A percentile compares a stretch with the other conserved stretches of the same genome.
Evolutionary conservation across 2,797 vertebrate genomes (phyloP).

Genomic region (Ambastaia sidthimunki): DNA sequence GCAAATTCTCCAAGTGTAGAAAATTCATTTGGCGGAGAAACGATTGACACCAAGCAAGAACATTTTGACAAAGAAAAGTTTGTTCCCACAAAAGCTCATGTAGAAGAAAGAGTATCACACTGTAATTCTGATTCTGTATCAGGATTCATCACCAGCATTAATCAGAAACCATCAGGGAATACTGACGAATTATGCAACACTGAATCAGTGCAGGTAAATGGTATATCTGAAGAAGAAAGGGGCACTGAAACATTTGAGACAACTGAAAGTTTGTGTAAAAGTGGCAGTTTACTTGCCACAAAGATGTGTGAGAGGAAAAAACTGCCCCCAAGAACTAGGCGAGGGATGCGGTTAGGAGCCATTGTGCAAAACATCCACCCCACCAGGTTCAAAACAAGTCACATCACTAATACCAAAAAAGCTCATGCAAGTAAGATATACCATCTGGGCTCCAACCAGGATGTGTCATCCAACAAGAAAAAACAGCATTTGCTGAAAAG

Average conservation of each 20-base stretch:
- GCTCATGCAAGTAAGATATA: conserved; percentile 28
- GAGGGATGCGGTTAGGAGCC: conserved; percentile 76
- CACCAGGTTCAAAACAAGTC: conserved; percentile 68
- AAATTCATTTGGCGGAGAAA: conserved; percentile 53
- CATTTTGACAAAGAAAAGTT: conserved; percentile 44
- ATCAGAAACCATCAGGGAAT: conserved; percentile 40
- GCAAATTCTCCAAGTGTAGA: conserved; percentile 70
- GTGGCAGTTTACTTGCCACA: conserved; percentile 37
- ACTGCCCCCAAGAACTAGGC: conserved; percentile 71
- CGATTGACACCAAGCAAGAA: conserved; percentile 48
- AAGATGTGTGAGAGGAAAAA: conserved; percentile 65
- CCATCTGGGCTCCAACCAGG: conserved; percentile 25
- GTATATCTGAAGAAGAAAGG: conserved; percentile 60
- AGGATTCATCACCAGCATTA: conserved; percentile 53
- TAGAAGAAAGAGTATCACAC: conserved; percentile 19
- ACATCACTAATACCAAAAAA: conserved; percentile 64
- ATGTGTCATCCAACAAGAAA: conserved; percentile 27
- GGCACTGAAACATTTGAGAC: conserved; percentile 48
- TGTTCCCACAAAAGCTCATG: conserved; percentile 41
- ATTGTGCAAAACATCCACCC: conserved; percentile 81
- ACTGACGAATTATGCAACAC: conserved; percentile 39
- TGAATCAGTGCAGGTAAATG: conserved; percentile 54
- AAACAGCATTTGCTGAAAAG: conserved; percentile 41
- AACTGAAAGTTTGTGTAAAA: conserved; percentile 4
- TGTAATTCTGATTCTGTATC: conserved; percentile 42